Evolutionary conservation across 2,113 vertebrate genomes (phyloP).

Genomic region (Labrus mixtus): DNA sequence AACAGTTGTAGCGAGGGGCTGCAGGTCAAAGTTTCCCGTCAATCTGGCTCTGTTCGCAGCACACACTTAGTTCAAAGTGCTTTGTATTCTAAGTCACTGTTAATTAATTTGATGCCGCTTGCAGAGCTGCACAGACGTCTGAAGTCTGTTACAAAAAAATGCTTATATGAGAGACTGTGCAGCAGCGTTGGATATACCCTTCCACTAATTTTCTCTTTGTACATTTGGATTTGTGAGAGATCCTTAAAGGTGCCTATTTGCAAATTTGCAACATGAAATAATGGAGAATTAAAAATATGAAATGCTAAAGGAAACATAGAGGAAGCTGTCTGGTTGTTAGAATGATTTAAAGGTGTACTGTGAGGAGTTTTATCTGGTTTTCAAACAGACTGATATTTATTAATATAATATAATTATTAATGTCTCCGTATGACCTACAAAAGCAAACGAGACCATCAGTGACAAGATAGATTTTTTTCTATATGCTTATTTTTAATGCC

Average conservation of each 20-base stretch:
- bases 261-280: neutral
- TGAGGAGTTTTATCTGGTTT: no score
- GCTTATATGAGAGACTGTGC: neutral
- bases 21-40: constrained; percentile 79
- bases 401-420: no score
- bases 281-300: neutral
- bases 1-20: constrained; percentile 71
- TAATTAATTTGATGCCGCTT: constrained; percentile 84
- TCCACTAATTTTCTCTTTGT: neutral
- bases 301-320: neutral
- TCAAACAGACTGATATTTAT: no score
- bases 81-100: constrained; percentile 85
- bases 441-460: no score
- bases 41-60: constrained; percentile 74
- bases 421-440: no score
- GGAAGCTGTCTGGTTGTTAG: no score
- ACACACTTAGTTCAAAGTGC: constrained; percentile 77
- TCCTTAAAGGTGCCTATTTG: neutral
- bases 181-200: constrained; percentile 25
- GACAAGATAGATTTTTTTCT: no score
- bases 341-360: no score
- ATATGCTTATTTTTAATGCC: no score
- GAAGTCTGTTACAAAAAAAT: constrained; percentile 43
- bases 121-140: constrained; percentile 68
- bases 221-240: neutral